phyloP scores from a whole-genome alignment of 1,140 invertebrate species.

The Drusus annulatus region DNA sequence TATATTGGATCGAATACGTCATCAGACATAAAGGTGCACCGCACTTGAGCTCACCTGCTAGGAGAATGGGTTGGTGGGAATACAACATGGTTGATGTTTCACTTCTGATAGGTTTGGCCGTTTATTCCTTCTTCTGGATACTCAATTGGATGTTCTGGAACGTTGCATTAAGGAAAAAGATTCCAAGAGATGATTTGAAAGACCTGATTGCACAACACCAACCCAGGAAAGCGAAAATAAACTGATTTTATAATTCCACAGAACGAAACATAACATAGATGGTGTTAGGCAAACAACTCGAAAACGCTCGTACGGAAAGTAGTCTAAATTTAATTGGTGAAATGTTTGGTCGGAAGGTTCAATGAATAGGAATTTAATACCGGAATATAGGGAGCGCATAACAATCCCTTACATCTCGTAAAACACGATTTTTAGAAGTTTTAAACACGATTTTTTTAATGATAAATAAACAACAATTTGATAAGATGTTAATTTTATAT shows the following conservation, averaged over 20 bases:
- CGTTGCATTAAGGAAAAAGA: constrained; percentile 49
- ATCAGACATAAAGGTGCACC: constrained; percentile 68
- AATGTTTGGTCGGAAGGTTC: too few relatives aligned
- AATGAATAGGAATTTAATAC: too few relatives aligned
- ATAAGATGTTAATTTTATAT: too few relatives aligned
- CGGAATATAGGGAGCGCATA: too few relatives aligned
- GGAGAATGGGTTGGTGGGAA: constrained; percentile 59
- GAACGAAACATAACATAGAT: too few relatives aligned
- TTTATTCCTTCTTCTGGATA: constrained; percentile 56
- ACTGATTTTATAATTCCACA: not conserved
- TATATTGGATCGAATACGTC: constrained; percentile 72
- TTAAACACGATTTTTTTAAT: too few relatives aligned
- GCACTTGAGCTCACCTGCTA: constrained; percentile 67
- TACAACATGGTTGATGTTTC: constrained; percentile 62
- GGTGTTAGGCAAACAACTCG: too few relatives aligned
- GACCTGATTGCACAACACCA: constrained; percentile 49
- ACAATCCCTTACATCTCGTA: too few relatives aligned
- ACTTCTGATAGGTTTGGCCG: constrained; percentile 51
- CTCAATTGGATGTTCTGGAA: constrained; percentile 49
- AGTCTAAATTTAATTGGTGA: too few relatives aligned
- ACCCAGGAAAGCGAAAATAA: constrained; percentile 29
- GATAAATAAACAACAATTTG: too few relatives aligned
- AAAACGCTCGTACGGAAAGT: too few relatives aligned
- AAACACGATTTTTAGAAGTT: too few relatives aligned
- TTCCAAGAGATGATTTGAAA: constrained; percentile 45